Evolutionary conservation across 2,888 invertebrate species (phyloP), one percentile per base, ranked within the genome.

Genomic region (Lasioglossum zephyrum): DNA sequence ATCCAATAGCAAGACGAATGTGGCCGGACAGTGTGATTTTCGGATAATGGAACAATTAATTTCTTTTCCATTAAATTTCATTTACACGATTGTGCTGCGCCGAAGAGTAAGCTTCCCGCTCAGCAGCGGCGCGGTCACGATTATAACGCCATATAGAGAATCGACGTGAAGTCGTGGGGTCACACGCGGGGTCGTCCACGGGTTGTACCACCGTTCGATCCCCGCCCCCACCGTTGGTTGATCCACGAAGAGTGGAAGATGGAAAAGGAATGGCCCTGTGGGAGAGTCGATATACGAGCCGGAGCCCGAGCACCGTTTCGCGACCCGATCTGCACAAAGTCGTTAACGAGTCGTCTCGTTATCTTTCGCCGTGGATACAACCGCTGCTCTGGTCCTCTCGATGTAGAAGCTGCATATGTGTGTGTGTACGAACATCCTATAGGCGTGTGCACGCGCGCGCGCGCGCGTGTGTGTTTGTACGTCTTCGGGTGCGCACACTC

Each of bases 331-430:
- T 77, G 79, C 81, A 16, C 82, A 83, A 87, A 86, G 81, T 90
- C 91, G 91, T 90, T 90, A 90, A 88, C 89, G 91, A 90, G 89
- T 80, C 84, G 22, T 81, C 88, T 89, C 90, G 90, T 90, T 90
- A 90, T 90, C 91, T 90, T 86, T 85, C 63, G 77, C 84, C 77
- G 76, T 83, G 82, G 79, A 83, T 36, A 66, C 66, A 66, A 53
- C 53, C 53, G 53, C 53, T 53, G 53, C 53, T 22, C 6, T 53
- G 53, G 53, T 53, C 53, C 22, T 53, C 53, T n/a, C 53, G 22
- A 53, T 53, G 53, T 9, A 53, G 22, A 9, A n/a, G 22, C n/a
- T 53, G 22, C 36, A 63, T 31, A 31, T 8, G 66, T 31, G 26
- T 60, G n/a, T 9, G 60, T 60, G 60, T n/a, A n/a, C 26, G 4